Evolutionary conservation across 2,888 invertebrate species (phyloP), one percentile per base, ranked within the genome.

Genomic region (Drosophila tripunctata): DNA sequence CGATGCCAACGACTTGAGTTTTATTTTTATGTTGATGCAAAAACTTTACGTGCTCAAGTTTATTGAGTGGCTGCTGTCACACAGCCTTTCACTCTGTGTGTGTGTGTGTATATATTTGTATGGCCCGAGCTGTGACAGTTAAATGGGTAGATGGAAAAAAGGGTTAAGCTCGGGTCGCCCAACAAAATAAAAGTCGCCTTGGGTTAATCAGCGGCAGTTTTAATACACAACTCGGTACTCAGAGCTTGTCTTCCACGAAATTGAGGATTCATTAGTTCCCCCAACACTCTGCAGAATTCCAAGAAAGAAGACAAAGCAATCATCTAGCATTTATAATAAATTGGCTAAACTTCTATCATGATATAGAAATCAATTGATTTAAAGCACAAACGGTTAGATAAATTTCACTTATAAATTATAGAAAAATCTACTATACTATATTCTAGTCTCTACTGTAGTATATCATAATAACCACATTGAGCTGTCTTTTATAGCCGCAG

Each of bases 11-110:
- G 78, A 75, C 75, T 75, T 75, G 75, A 76, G 66, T 78, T 77
- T 75, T 76, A 75, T 78, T 77, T 77, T 77, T 79, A 78, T 77
- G 79, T 75, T 77, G 69, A 77, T 77, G 77, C 76, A 77, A 69
- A 77, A 77, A 77, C 66, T 77, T 77, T 77, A 72, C 73, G 79
- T 75, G 69, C 73, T 75, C 76, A 77, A 79, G 61, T 75, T 77
- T 77, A 77, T 77, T 78, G 79, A 77, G 76, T 72, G 73, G 58
- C 63, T 75, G 68, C 55, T 70, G 48, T 54, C 57, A 57, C 48
- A 36, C 48, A 56, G 56, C 52, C 15, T 14, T 2, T 57, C 50
- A 33, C 41, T 15, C 36, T 22, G 40, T 38, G n/a, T 36, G 27
- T 64, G 10, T 31, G 15, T 30, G 17, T 50, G 2, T 31, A 36